Base-by-base conservation (phyloP, 2,888 invertebrate species). In the Torymus auratus region DNA sequence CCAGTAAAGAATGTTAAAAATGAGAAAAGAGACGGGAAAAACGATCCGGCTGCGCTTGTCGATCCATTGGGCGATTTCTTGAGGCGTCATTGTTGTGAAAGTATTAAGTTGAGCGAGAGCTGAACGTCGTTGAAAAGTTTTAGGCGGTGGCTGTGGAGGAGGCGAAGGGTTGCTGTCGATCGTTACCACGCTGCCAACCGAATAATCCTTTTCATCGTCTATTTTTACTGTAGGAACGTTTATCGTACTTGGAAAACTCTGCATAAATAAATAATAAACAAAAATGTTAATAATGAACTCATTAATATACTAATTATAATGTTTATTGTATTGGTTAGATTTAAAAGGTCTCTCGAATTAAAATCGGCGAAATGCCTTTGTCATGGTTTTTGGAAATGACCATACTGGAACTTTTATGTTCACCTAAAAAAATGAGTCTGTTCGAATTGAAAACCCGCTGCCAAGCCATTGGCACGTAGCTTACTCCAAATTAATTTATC, bases 31-130 rank as follows among this genome's bases (percentile, higher is more conserved):
- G 3, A 95, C 89, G 0, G 97, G 97, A 89, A 97, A 97, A 1
- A 95, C 92, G 56, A 96, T 91, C 72, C 97, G 93, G 41, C 96
- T 95, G 76, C 96, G 92, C 76, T 93, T 94, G 91, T 97, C 97
- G 84, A 97, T 96, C 96, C 96, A 97, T 73, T 94, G 95, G 83
- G 97, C 95, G 78, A 97, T 96, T 91, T 97, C 95, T 86, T 96
- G 96, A 0, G 97, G 96, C 1, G 96, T 96, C 94, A 96, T 95
- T 14, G 96, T 96, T 68, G 96, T 96, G 62, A 91, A 91, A 71
- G 89, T 91, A 75, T 90, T 88, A 64, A 90, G 84, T 76, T 90
- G 87, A 5, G 89, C 86, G 17, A 88, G 85, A 50, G 90, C 89
- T 70, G 88, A 86, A 62, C 91, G 88, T 78, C 90, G 84, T 23